These are phyloP conservation scores for Toxotes chatareus DNA, from an alignment of 2,113 vertebrate species.

Conservation along the genomic window DNA sequence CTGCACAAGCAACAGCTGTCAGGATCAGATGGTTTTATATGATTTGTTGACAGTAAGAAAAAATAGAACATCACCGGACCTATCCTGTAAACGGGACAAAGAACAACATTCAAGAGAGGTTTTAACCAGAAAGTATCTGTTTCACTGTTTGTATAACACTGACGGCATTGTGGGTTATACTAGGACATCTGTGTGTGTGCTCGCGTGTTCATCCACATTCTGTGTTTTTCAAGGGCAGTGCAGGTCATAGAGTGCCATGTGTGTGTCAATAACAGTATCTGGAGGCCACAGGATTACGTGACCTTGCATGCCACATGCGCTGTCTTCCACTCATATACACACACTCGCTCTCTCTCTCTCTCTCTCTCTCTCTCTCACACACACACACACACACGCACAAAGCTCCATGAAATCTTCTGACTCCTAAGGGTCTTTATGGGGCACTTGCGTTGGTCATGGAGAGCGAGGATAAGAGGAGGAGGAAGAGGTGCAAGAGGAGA, in stretches of 20 bases:
- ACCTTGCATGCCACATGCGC: conserved; percentile 73
- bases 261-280: conserved; percentile 71
- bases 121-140: conserved; percentile 4
- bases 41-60: not conserved
- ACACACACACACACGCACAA: conserved; percentile 45
- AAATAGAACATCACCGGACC: not conserved
- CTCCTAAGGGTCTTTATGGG: conserved; percentile 63
- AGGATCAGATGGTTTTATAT: too few species aligned
- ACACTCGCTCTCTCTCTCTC: not conserved
- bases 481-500: not conserved
- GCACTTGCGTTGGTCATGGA: conserved; percentile 54
- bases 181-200: conserved; percentile 29
- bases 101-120: not conserved
- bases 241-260: conserved; percentile 49
- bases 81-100: not conserved
- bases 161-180: conserved; percentile 24
- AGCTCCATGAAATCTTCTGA: conserved; percentile 69
- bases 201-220: conserved; percentile 4
- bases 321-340: conserved; percentile 40
- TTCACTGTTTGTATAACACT: conserved; percentile 22
- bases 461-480: conserved; percentile 10
- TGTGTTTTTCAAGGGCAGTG: conserved; percentile 42
- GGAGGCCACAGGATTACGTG: conserved; percentile 69
- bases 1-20: not conserved
- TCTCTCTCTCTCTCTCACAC: not conserved